A percentile compares a stretch with the other conserved stretches of the same genome.
These are phyloP conservation scores for Apaloderma vittatum DNA, from an alignment of 2,113 vertebrate genomes.

Conservation along the genomic window DNA sequence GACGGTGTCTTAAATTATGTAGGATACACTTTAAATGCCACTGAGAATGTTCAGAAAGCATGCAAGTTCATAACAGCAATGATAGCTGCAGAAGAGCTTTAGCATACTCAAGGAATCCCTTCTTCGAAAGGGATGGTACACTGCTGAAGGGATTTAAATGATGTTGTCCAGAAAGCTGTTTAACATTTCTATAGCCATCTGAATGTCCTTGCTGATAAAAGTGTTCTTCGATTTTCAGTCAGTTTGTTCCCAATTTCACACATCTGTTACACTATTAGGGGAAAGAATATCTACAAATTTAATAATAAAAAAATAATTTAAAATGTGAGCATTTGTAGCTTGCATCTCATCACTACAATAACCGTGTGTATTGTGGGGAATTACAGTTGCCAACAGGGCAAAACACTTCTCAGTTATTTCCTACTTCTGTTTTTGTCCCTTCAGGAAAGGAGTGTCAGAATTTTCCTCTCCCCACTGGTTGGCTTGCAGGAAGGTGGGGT, in stretches of 20 bases:
- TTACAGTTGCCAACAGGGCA: not conserved
- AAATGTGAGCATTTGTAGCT: not conserved
- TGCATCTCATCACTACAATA: not conserved
- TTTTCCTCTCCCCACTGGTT: constrained; percentile 13
- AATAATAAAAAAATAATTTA: not conserved
- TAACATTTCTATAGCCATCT: not conserved
- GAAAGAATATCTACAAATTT: not conserved
- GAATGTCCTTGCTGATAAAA: not conserved
- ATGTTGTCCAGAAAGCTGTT: not conserved
- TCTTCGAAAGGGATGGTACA: not conserved
- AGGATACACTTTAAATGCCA: not conserved
- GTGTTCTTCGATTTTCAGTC: not conserved
- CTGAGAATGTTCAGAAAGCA: not conserved
- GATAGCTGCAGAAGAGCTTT: not conserved
- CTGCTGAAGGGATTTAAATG: not conserved
- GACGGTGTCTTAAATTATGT: not conserved
- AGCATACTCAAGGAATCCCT: not conserved
- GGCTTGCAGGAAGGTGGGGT: not conserved
- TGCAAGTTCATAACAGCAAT: not conserved
- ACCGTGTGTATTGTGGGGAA: not conserved
- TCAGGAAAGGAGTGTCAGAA: constrained; percentile 25
- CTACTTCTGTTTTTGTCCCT: not conserved
- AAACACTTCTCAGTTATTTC: not conserved
- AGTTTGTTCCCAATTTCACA: not conserved
- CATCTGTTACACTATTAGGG: not conserved